Evolutionary conservation across 2,797 vertebrate genomes (phyloP).

Genomic region (Poecilia wingei): DNA sequence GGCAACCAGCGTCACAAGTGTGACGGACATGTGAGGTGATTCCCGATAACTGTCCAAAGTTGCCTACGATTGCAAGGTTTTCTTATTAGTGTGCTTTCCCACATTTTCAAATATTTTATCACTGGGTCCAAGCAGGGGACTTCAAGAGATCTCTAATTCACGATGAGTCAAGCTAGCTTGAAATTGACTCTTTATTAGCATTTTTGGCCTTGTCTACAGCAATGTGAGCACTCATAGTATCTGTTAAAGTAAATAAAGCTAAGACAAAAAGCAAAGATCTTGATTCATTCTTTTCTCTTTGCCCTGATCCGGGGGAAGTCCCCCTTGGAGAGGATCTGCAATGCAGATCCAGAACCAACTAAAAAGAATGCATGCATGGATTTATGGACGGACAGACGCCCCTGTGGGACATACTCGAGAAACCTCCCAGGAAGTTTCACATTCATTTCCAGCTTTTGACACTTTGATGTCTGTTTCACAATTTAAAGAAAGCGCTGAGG

Average conservation of each 20-base stretch:
- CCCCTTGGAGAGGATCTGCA: neutral
- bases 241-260: neutral
- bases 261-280: neutral
- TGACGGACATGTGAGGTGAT: neutral
- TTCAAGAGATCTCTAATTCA: neutral
- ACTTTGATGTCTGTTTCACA: neutral
- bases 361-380: neutral
- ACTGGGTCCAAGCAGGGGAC: neutral
- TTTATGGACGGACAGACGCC: neutral
- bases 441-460: neutral
- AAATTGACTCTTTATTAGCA: neutral
- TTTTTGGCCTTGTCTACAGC: neutral
- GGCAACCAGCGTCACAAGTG: neutral
- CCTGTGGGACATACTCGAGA: neutral
- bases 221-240: neutral
- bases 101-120: neutral
- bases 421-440: neutral
- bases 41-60: neutral
- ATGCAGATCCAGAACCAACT: neutral
- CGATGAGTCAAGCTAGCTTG: neutral
- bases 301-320: neutral
- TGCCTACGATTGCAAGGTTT: neutral
- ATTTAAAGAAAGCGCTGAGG: neutral
- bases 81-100: neutral
- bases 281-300: neutral